Conservation (phyloP, 2,113 vertebrate genomes). For the Pterocles gutturalis region DNA sequence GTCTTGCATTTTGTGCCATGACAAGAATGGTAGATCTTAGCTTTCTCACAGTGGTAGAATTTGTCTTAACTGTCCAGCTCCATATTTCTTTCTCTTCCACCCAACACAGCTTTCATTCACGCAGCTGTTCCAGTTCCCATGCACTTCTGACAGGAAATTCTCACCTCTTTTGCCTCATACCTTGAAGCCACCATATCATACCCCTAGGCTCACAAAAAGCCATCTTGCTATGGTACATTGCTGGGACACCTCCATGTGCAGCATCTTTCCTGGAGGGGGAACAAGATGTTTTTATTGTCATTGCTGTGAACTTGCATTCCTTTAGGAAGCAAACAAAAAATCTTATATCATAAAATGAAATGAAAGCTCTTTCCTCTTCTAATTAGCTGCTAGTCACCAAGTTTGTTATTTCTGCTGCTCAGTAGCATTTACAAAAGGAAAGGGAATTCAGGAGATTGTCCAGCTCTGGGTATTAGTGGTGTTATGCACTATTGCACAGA, state of each 20-base stretch:
- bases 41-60: background rate
- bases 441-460: background rate
- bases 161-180: background rate
- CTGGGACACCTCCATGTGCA: background rate
- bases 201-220: background rate
- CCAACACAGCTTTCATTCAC: background rate
- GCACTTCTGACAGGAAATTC: background rate
- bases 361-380: background rate
- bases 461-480: background rate
- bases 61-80: background rate
- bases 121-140: background rate
- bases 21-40: background rate
- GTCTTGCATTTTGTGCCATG: slow-evolving; percentile 1
- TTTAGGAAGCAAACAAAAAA: background rate
- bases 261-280: background rate
- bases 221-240: background rate
- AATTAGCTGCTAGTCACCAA: background rate
- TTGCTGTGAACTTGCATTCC: background rate
- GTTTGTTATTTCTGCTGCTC: background rate
- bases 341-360: background rate
- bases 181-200: background rate
- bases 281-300: background rate
- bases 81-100: background rate
- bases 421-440: background rate
- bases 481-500: background rate